A percentile compares a stretch with the other conserved stretches of the same genome.
These are phyloP conservation scores for Rugalucina vietnamica DNA, from an alignment of 2,888 invertebrate genomes.

Conservation along the genomic window DNA sequence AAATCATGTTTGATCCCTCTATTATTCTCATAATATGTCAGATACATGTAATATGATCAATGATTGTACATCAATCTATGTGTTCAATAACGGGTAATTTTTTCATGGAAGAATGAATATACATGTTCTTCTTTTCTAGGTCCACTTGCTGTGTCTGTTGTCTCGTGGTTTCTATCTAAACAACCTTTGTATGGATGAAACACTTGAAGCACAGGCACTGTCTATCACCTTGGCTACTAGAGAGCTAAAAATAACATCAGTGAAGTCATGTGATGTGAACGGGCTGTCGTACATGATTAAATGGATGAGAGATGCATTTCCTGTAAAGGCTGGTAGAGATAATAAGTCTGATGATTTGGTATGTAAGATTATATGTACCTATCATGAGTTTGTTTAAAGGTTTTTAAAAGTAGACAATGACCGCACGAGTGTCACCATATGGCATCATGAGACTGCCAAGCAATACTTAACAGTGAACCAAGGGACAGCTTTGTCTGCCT, in stretches of 20 bases:
- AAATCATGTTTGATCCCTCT: too few species aligned
- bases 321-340: neutral
- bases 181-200: constrained; percentile 83
- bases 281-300: constrained; percentile 31
- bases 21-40: too few species aligned
- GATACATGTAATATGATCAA: too few species aligned
- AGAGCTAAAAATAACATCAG: constrained; percentile 85
- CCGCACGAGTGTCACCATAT: too few species aligned
- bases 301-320: constrained; percentile 34
- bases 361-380: neutral
- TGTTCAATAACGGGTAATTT: too few species aligned
- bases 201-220: constrained; percentile 88
- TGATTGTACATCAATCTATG: too few species aligned
- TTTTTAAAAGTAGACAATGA: too few species aligned
- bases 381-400: neutral
- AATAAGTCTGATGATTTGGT: neutral
- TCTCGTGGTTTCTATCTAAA: constrained; percentile 91
- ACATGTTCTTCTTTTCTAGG: constrained; percentile 66
- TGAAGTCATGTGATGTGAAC: constrained; percentile 26
- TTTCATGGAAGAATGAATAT: too few species aligned
- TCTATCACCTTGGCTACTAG: constrained; percentile 87
- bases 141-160: constrained; percentile 91
- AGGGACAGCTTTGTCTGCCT: too few species aligned
- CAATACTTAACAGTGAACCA: too few species aligned
- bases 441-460: too few species aligned